These are phyloP conservation scores for Rhabditoides inermis DNA, from an alignment of 2,888 invertebrate genomes.

Conservation along the genomic window DNA sequence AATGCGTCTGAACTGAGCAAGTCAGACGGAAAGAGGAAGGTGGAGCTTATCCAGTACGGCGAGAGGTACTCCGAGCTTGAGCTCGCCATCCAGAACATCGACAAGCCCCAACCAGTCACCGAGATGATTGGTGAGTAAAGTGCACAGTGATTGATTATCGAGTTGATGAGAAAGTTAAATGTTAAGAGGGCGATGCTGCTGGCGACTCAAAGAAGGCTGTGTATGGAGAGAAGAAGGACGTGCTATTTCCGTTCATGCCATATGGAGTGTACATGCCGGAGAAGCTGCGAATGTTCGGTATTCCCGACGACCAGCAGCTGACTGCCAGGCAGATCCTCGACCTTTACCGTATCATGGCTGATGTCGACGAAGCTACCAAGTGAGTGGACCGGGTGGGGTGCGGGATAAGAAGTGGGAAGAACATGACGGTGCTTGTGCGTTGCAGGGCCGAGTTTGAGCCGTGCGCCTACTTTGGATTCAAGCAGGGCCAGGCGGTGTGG, in stretches of 20 bases:
- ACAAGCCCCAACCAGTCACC: conserved; percentile 15
- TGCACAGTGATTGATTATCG: neutral
- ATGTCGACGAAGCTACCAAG: conserved; percentile 38
- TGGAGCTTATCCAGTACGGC: conserved; percentile 38
- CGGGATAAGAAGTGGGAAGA: neutral
- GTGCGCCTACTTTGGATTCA: conserved; percentile 37
- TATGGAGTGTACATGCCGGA: conserved; percentile 49
- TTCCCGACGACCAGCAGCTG: conserved; percentile 49
- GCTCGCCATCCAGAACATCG: conserved; percentile 39
- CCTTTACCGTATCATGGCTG: conserved; percentile 42
- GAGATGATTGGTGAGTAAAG: neutral
- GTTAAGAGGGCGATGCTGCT: neutral
- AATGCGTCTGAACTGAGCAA: conserved; percentile 35
- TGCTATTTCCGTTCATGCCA: conserved; percentile 34
- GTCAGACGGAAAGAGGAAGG: conserved; percentile 26
- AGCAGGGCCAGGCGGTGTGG: conserved; percentile 33
- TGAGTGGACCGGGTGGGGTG: conserved; percentile 10
- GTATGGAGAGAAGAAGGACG: neutral
- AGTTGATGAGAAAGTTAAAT: neutral
- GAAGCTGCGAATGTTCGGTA: conserved; percentile 48
- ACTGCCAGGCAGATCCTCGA: conserved; percentile 45
- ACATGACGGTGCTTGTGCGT: neutral
- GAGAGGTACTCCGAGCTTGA: conserved; percentile 50
- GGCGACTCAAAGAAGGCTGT: neutral
- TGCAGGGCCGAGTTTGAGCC: conserved; percentile 44